Conservation (phyloP, 2,113 vertebrate genomes). For the Corydoras maculifer region DNA sequence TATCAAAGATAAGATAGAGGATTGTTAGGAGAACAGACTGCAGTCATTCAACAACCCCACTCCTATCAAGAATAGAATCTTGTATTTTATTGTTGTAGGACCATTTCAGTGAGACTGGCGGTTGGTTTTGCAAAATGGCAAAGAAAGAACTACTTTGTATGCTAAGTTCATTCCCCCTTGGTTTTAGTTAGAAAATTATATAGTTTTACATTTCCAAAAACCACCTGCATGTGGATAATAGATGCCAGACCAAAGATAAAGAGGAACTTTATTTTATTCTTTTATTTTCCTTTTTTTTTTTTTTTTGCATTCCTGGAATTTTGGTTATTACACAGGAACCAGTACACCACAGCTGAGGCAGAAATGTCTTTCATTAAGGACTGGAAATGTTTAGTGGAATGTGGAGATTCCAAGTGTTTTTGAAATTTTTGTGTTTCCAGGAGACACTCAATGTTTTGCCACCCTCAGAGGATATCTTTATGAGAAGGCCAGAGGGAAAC, state of each 20-base stretch:
- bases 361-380: conserved; percentile 16
- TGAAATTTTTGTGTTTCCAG: conserved; percentile 28
- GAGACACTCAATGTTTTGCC: conserved; percentile 37
- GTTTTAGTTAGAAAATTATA: no score
- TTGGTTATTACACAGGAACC: conserved; percentile 33
- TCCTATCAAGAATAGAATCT: conserved; percentile 2
- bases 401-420: conserved; percentile 42
- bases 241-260: conserved; percentile 39
- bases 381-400: conserved; percentile 43
- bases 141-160: neutral
- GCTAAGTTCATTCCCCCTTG: neutral
- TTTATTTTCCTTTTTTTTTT: no score
- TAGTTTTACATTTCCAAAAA: no score
- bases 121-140: neutral
- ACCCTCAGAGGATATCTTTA: conserved; percentile 8
- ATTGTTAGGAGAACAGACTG: neutral
- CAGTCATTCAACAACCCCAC: neutral
- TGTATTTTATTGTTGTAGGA: no score
- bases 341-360: neutral
- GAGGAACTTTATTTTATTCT: conserved; percentile 38
- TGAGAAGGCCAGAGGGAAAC: neutral
- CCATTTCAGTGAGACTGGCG: no score
- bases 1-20: conserved; percentile 17
- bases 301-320: neutral
- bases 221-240: neutral